Evolutionary conservation across 2,797 vertebrate species (phyloP).

Genomic region (Pangasius djambal): DNA sequence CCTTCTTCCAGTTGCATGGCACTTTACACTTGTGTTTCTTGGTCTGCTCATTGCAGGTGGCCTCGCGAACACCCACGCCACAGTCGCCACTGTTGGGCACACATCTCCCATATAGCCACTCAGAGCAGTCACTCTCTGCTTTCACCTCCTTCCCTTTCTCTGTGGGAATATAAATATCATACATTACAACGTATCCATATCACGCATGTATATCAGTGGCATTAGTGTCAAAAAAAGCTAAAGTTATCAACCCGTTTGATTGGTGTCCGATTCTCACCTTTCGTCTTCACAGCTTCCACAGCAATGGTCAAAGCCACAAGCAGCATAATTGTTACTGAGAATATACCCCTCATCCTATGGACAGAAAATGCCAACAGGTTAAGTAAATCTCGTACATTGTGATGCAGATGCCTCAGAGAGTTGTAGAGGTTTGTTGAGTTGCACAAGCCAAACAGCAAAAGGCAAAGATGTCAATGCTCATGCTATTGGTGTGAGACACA

Average conservation of each 20-base stretch:
- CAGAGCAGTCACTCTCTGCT: conserved; percentile 77
- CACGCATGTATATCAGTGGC: not conserved
- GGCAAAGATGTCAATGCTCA: not conserved
- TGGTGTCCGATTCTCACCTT: conserved; percentile 42
- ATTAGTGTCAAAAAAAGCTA: not conserved
- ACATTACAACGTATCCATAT: not conserved
- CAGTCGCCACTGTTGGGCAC: conserved; percentile 87
- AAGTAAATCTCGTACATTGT: not conserved
- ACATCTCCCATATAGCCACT: conserved; percentile 86
- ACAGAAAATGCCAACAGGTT: conserved; percentile 22
- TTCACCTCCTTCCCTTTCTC: conserved; percentile 78
- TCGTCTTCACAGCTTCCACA: conserved; percentile 70
- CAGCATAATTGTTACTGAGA: conserved; percentile 76
- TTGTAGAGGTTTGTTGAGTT: not conserved
- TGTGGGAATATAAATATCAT: conserved; percentile 32
- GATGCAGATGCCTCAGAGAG: not conserved
- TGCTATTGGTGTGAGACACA: not conserved
- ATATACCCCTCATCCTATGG: conserved; percentile 82
- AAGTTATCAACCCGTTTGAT: not conserved
- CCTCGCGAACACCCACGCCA: conserved; percentile 85
- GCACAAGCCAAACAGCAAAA: not conserved
- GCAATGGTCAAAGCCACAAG: conserved; percentile 77
- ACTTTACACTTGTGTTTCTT: conserved; percentile 88
- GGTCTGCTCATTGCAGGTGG: conserved; percentile 81
- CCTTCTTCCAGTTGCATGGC: conserved; percentile 98